Base-by-base conservation (phyloP, 2,113 vertebrate genomes). In the Leucopternis melanops region DNA sequence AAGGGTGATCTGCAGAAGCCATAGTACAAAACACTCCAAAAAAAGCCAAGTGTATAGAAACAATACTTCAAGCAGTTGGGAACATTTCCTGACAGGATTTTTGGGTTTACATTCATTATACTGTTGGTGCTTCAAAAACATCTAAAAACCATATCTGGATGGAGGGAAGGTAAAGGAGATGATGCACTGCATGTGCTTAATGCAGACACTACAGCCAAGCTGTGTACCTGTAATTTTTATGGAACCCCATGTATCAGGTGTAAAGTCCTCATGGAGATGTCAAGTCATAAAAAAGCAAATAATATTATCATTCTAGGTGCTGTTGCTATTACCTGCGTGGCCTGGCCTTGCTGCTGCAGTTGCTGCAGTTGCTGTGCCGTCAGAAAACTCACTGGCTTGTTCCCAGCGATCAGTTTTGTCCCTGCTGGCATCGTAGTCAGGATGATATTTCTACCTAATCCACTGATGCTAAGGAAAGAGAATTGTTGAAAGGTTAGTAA, bases 331-430 rank as follows among this genome's bases (percentile, higher is more conserved):
- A 99, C 99, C 99, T 99, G 99, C 0, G 99, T 99, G 75, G 99
- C 98, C 94, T 99, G 99, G 42, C 99, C 99, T 95, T 99, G 99
- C 66, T 99, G 99, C 97, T 99, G 99, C 32, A 99, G 98, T 97
- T 99, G 99, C 95, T 99, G 99, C 21, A 99, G 97, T 92, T 99
- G 99, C 88, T 99, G 99, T 6, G 99, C 99, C 2, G 99, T 99
- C 81, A 99, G 99, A 80, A 99, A 99, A 94, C 99, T 99, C 91
- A 99, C 99, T 0, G 99, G 99, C 91, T 99, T 99, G 97, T 99
- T 99, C 86, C 99, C 99, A 19, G 99, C 98, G 0, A 99, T 99
- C 83, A 99, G 98, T 94, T 99, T 99, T 3, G 99, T 99, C 18
- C 99, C 99, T 1, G 99, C 99, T 2, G 99, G 99, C 99, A 99